Conservation (phyloP, 2,113 vertebrate species). For the Spermophilus dauricus region DNA sequence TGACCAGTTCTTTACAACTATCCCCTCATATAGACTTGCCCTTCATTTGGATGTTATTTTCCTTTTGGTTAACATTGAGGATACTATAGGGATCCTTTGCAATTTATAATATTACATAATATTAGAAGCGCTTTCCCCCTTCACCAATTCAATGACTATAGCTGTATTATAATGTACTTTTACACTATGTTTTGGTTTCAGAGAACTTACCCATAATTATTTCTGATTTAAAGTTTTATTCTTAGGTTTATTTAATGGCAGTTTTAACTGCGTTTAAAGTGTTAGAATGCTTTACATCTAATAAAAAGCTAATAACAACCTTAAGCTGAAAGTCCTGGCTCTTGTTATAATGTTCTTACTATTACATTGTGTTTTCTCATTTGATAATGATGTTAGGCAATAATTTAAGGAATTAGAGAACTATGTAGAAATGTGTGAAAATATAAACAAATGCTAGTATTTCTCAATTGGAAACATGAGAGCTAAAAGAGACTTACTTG, state of each 20-base stretch:
- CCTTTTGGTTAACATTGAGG: neutral
- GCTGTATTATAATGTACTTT: neutral
- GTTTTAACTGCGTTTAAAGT: neutral
- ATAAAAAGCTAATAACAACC: neutral
- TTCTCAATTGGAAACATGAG: neutral
- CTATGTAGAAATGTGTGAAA: neutral
- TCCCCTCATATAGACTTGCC: neutral
- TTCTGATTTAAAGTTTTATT: constrained; percentile 36
- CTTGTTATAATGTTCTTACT: neutral
- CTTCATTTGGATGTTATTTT: neutral
- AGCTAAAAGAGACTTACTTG: neutral
- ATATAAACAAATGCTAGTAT: neutral
- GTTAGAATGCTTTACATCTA: neutral
- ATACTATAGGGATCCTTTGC: neutral
- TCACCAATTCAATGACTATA: neutral
- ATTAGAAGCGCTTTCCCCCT: neutral
- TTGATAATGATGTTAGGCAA: neutral
- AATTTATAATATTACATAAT: neutral
- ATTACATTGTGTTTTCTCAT: neutral
- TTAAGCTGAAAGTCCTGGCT: neutral
- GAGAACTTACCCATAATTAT: neutral
- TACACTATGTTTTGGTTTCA: neutral
- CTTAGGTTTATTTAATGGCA: neutral
- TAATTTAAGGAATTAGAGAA: neutral
- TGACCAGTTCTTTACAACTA: neutral